Base-by-base conservation (phyloP, 2,113 vertebrate genomes). In the Miniopterus natalensis region DNA sequence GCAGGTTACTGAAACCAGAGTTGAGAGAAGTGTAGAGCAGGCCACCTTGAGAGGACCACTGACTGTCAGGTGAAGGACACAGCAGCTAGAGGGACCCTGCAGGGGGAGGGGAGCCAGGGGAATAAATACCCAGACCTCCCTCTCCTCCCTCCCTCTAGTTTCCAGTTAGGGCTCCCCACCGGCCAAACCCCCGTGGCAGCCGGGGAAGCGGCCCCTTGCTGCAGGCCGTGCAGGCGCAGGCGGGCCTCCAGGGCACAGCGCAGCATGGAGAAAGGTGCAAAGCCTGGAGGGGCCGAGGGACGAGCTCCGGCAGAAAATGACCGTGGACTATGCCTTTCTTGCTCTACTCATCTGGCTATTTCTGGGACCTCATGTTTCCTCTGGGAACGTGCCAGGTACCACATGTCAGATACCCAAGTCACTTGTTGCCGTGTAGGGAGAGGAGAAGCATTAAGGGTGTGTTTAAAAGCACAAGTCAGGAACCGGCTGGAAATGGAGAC, bases 261-360 rank as follows among this genome's bases (percentile, higher is more conserved):
- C 11, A 71, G 80, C 0, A 27, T 96, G 27, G 78, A 95, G 71
- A 92, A 31, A 91, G 15, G 29, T 70, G 17, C 49, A 73, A 51
- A 45, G 74, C 2, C 0, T 63, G 4, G 3, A 89, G n/a, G 89
- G 65, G 15, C 20, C 88, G n/a, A 93, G 49, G 10, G 59, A 25
- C 1, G 84, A 63, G n/a, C 40, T 4, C 5, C 71, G 84, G 45
- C 68, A 23, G 40, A 63, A 25, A 47, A 68, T 29, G 75, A 31
- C 84, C 18, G 9, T n/a, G 14, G 49, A 7, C 7, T 5, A 25
- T 23, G 11, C 25, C 42, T 81, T 36, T 31, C 49, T 92, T 4
- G 55, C 29, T 51, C 51, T 42, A 1, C 23, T 36, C 14, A 63
- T 61, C 49, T 55, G 59, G 21, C 66, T 65, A 1, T 75, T 84